These are phyloP conservation scores for Olivierus martensii DNA, from an alignment of 1,140 invertebrate species.

Conservation along the genomic window DNA sequence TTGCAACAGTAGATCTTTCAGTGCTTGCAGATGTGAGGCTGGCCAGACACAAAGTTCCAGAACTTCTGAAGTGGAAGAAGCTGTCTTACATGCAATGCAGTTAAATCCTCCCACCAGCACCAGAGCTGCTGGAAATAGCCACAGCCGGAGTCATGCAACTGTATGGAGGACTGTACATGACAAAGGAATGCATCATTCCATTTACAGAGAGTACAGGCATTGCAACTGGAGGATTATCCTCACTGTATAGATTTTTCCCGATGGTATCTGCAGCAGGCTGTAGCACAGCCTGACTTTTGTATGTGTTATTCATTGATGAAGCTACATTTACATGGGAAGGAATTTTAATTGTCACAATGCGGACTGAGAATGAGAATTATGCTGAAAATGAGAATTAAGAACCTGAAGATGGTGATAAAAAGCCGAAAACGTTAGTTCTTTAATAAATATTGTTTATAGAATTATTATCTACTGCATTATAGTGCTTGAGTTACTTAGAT, in stretches of 20 bases:
- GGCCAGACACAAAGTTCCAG: not conserved
- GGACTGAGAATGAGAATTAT: too few species aligned
- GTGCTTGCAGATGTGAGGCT: not conserved
- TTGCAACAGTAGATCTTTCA: not conserved
- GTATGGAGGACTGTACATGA: not conserved
- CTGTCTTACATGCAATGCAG: too few species aligned
- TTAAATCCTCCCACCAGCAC: not conserved
- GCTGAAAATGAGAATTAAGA: too few species aligned
- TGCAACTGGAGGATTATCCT: conserved; percentile 5
- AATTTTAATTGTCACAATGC: conserved; percentile 14
- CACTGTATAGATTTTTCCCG: not conserved
- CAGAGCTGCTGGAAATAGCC: not conserved
- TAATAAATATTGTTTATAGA: too few species aligned
- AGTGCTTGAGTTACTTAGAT: too few species aligned
- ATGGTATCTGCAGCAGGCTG: not conserved
- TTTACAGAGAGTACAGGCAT: conserved; percentile 12
- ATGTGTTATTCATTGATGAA: conserved; percentile 10
- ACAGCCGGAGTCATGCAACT: not conserved
- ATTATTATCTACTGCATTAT: too few species aligned
- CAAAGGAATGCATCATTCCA: not conserved
- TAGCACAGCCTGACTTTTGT: not conserved
- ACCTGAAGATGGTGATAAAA: too few species aligned
- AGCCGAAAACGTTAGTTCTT: too few species aligned
- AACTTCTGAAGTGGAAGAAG: not conserved
- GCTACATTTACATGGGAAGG: conserved; percentile 2